Base-by-base conservation (phyloP, 2,797 vertebrate genomes). In the Apogon talboti region DNA sequence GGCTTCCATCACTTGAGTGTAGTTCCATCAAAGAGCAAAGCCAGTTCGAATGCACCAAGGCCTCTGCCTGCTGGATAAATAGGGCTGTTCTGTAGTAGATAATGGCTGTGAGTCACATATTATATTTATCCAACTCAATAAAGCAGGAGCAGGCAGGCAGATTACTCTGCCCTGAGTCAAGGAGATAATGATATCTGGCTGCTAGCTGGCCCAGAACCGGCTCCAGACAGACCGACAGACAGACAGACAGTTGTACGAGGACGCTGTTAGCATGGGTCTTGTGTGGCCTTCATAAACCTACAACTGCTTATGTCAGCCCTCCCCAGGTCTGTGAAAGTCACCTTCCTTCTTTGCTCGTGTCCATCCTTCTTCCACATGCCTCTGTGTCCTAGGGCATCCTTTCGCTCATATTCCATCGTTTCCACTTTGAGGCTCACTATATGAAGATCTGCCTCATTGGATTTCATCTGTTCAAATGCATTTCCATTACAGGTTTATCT, bases 111-210 rank as follows among this genome's bases (percentile, higher is more conserved):
- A 92, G 89, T 89, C 89, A 90, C 82, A 88, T 89, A 93, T 93
- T 93, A 93, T 93, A 93, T 92, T 92, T 93, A 93, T 92, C 89
- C 92, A 91, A 93, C 91, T 92, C 92, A 93, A 92, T 92, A 94
- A 93, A 93, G 92, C 86, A 91, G 84, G 87, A 90, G 84, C 85
- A 92, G 86, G 86, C 83, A 90, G 89, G 84, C 85, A 92, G 90
- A 93, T 93, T 92, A 92, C 92, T 91, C 83, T 89, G 81, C 87
- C 91, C 90, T 92, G 91, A 92, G 89, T 92, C 91, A 91, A 83
- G 89, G 84, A 91, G 91, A 93, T 93, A 93, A 92, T 92, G 91
- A 91, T 90, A 93, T 92, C 91, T 92, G 87, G 87, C 90, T 91
- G 84, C 82, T 89, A 79, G 87, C 84, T 89, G 88, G 88, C 87